Evolutionary conservation across 2,888 invertebrate genomes (phyloP), one percentile per base, ranked within the genome.

Genomic region (Ypsolopha scabrella): DNA sequence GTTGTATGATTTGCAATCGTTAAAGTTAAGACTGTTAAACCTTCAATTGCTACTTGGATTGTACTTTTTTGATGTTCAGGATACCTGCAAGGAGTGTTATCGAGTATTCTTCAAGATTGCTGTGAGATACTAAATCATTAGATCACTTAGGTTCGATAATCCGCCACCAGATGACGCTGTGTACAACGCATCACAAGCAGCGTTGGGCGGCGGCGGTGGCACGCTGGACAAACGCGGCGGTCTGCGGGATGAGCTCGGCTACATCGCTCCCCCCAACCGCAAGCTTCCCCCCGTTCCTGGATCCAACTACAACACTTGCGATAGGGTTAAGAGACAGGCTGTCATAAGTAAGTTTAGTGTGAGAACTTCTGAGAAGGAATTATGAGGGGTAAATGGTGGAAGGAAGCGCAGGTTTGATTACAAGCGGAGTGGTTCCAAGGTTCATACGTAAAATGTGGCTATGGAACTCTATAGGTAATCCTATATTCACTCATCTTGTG

Each of bases 261-360:
- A 96, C 83, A 96, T 96, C 76, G 95, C 96, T 0, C 96, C 96
- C 24, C 96, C 96, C 51, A 96, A 96, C 81, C 90, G 96, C 64
- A 96, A 96, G 79, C 89, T 96, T 53, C 96, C 96, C 0, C 96
- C 96, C 24, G 96, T 96, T 7, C 96, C 96, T 51, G 96, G 96
- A 61, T 95, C 95, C 52, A 96, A 96, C 85, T 96, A 96, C 88
- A 96, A 95, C 79, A 96, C 96, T 36, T 96, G 96, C 81, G 96
- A 96, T 85, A 90, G 96, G 69, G 95, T 96, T 88, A 96, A 96
- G 89, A 91, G 96, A 87, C 95, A 95, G 92, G 95, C 93, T 81
- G 93, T 93, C 65, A 93, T 94, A 90, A 94, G 94, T 94, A 90
- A 94, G 94, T 90, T 70, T 64, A 10, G n/a, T 24, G 6, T 9